Evolutionary conservation across 92 coral and sea anemone species (phyloP).

Genomic region (Paramuricea clavata): DNA sequence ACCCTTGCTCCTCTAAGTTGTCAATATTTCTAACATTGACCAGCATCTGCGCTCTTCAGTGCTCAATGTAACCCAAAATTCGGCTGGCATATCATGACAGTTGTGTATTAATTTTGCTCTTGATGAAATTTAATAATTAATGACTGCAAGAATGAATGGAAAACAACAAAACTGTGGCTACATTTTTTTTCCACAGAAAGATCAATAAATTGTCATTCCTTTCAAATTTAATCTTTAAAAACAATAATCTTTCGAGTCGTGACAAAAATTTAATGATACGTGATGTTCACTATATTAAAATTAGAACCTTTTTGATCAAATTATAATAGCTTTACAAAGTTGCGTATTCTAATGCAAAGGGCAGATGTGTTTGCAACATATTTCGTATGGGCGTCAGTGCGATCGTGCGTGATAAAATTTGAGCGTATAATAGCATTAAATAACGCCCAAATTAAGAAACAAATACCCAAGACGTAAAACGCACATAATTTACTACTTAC

Average conservation of each 20-base stretch:
- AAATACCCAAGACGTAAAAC: background rate
- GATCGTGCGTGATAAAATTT: background rate
- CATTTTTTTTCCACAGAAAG: background rate
- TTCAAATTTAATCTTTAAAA: background rate
- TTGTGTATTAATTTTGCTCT: background rate
- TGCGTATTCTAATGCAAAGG: background rate
- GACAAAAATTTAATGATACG: background rate
- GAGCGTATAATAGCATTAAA: background rate
- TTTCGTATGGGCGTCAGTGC: background rate
- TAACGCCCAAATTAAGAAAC: background rate
- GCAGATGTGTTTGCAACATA: background rate
- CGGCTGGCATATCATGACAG: too few relatives aligned
- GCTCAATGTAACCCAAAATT: too few relatives aligned
- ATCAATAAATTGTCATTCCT: background rate
- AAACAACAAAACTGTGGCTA: background rate
- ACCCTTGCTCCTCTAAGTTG: too few relatives aligned
- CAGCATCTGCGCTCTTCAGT: background rate
- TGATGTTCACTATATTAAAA: background rate
- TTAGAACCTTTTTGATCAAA: background rate
- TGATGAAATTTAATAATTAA: slow-evolving; percentile 37
- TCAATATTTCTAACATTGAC: too few relatives aligned
- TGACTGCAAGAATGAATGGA: background rate
- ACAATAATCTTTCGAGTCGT: background rate
- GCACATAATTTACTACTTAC: background rate
- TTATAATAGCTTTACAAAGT: background rate